phyloP scores from a whole-genome alignment of 2,797 vertebrate species.

The Acomys russatus region DNA sequence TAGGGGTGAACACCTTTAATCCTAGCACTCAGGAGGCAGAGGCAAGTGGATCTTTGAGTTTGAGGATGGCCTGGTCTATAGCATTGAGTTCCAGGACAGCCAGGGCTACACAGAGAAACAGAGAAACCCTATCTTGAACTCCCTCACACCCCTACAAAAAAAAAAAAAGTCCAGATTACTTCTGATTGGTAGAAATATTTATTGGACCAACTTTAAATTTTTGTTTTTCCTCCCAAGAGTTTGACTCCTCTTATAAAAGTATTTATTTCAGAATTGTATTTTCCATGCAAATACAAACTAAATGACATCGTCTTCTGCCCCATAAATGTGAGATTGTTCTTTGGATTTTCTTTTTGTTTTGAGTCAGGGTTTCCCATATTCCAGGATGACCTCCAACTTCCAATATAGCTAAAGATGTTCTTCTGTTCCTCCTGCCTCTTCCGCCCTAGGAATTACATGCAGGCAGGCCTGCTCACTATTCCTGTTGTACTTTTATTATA shows the following conservation, averaged over 20 bases:
- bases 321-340: not conserved
- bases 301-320: not conserved
- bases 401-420: not conserved
- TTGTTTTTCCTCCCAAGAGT: conserved; percentile 25
- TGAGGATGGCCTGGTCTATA: not conserved
- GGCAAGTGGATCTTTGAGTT: not conserved
- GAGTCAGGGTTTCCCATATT: not conserved
- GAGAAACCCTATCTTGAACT: not conserved
- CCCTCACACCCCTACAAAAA: too few species aligned
- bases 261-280: conserved; percentile 53
- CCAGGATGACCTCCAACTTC: too few species aligned
- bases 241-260: conserved; percentile 19
- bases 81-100: not conserved
- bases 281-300: conserved; percentile 37
- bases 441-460: not conserved
- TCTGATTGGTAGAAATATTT: conserved; percentile 57
- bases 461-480: not conserved
- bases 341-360: not conserved
- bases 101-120: not conserved
- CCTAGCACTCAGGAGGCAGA: not conserved
- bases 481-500: conserved; percentile 13
- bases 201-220: conserved; percentile 6
- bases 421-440: not conserved
- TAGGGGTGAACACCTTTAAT: not conserved
- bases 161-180: not conserved